Percentiles rank a stretch among this genome's conserved stretches.
These are phyloP conservation scores for Holothuria leucospilota DNA, from an alignment of 53 echinoderm and acorn worm genomes.

Conservation along the genomic window DNA sequence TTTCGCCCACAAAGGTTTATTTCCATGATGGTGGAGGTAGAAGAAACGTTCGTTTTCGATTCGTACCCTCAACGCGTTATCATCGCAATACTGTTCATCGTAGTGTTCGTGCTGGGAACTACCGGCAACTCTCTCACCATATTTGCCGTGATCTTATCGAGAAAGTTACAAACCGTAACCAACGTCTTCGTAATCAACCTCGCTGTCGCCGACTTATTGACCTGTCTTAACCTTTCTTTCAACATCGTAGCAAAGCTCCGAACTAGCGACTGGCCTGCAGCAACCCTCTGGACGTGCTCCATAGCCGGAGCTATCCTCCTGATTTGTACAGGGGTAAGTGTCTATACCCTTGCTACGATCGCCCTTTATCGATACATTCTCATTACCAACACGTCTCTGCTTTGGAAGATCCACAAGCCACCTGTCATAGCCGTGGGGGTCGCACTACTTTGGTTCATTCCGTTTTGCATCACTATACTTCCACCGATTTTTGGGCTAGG, in stretches of 20 bases:
- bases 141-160: constrained; percentile 74
- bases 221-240: constrained; percentile 78
- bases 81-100: constrained; percentile 57
- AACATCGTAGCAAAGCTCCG: constrained; percentile 72
- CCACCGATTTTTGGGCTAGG: constrained; percentile 59
- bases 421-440: constrained; percentile 70
- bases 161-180: constrained; percentile 81
- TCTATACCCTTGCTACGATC: constrained; percentile 81
- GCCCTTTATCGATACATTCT: constrained; percentile 83
- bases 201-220: constrained; percentile 82
- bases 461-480: constrained; percentile 65
- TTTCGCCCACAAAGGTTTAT: no score
- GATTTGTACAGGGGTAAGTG: constrained; percentile 80
- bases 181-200: constrained; percentile 96
- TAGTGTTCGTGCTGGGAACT: constrained; percentile 61
- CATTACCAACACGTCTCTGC: constrained; percentile 63
- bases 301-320: constrained; percentile 67
- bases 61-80: constrained; percentile 69
- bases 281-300: constrained; percentile 65
- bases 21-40: constrained; percentile 12
- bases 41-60: constrained; percentile 61
- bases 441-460: constrained; percentile 67
- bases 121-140: constrained; percentile 85
- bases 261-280: constrained; percentile 68
- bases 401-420: constrained; percentile 72